Percentiles rank a stretch among this genome's conserved stretches.
Evolutionary conservation across 2,888 invertebrate species (phyloP).

Genomic region (Pyrochroa serraticornis): DNA sequence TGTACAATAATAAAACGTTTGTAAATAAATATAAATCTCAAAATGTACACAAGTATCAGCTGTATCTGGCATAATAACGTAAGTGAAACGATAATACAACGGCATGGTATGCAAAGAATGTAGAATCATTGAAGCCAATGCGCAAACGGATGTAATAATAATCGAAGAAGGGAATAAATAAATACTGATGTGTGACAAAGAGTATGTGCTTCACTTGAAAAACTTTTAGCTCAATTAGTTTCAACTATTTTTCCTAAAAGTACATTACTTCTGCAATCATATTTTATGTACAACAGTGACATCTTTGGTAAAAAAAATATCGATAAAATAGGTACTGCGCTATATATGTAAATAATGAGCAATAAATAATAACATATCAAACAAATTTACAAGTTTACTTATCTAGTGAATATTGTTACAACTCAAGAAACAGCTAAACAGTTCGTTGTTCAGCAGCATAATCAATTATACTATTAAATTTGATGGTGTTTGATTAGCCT

Average conservation of each 20-base stretch:
- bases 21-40: slow-evolving; percentile 48
- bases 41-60: slow-evolving; percentile 42
- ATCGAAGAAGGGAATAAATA: slow-evolving; percentile 26
- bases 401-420: slow-evolving; percentile 38
- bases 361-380: slow-evolving; percentile 49
- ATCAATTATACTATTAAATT: slow-evolving; percentile 27
- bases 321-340: slow-evolving; percentile 50
- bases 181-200: slow-evolving; percentile 54
- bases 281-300: slow-evolving; percentile 54
- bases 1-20: slow-evolving; percentile 51
- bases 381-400: slow-evolving; percentile 44
- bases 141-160: neutral
- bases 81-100: slow-evolving; percentile 6
- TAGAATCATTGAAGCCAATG: slow-evolving; percentile 17
- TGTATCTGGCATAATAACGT: slow-evolving; percentile 17
- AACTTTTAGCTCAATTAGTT: slow-evolving; percentile 40
- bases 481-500: slow-evolving; percentile 43
- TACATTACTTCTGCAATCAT: slow-evolving; percentile 48
- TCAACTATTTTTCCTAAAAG: slow-evolving; percentile 41
- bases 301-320: slow-evolving; percentile 55
- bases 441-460: slow-evolving; percentile 49
- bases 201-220: slow-evolving; percentile 53
- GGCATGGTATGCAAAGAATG: slow-evolving; percentile 17
- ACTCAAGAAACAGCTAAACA: slow-evolving; percentile 36
- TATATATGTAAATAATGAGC: slow-evolving; percentile 46